phyloP scores from a whole-genome alignment of 1,140 invertebrate species.

The Sitophilus oryzae region DNA sequence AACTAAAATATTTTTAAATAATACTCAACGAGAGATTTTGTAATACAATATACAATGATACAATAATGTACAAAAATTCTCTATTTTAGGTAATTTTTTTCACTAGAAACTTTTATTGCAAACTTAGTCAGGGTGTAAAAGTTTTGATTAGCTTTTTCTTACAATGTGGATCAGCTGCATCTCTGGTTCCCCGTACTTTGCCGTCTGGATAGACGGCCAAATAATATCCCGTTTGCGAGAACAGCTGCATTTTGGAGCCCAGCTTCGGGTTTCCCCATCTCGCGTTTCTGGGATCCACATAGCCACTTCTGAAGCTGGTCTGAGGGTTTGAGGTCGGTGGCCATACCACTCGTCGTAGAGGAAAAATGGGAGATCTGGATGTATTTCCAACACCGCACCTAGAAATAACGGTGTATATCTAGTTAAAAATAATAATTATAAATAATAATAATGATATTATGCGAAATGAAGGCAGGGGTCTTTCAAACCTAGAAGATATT shows the following conservation, averaged over 20 bases:
- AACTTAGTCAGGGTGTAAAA: no score
- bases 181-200: slow-evolving; percentile 48
- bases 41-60: background rate
- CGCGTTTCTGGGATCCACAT: slow-evolving; percentile 20
- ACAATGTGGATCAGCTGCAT: slow-evolving; percentile 52
- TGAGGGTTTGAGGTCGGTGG: slow-evolving; percentile 26
- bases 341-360: slow-evolving; percentile 25
- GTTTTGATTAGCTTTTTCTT: no score
- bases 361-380: background rate
- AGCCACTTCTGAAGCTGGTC: slow-evolving; percentile 11
- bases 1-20: background rate
- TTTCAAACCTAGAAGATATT: no score
- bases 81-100: no score
- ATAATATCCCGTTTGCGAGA: slow-evolving; percentile 53
- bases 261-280: slow-evolving; percentile 35
- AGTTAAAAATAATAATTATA: no score
- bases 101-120: no score
- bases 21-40: slow-evolving; percentile 2
- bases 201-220: slow-evolving; percentile 52
- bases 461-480: no score
- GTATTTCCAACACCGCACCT: slow-evolving; percentile 20
- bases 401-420: no score
- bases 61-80: no score
- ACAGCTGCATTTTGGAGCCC: slow-evolving; percentile 49
- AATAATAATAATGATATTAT: no score